A percentile compares a stretch with the other conserved stretches of the same genome.
Conservation (phyloP, 2,797 vertebrate genomes). For the Sebastiscus albofasciatus region DNA sequence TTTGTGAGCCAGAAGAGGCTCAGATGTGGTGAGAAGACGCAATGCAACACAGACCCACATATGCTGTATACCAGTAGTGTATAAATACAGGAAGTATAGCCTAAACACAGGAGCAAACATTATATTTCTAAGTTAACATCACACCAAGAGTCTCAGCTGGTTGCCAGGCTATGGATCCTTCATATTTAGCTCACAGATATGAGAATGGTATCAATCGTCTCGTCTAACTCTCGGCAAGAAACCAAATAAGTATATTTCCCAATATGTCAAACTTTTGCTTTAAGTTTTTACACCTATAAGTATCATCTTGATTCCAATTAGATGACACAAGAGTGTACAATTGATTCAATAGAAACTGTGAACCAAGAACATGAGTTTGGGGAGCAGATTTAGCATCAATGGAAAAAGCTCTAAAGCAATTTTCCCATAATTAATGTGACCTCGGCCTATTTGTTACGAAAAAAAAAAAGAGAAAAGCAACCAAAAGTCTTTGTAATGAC, state of each 20-base stretch:
- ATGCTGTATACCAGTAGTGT: not conserved
- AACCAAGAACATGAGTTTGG: not conserved
- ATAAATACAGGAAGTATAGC: not conserved
- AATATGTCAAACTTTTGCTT: too few relatives aligned
- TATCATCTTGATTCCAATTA: not conserved
- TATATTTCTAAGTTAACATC: not conserved
- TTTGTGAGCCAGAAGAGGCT: not conserved
- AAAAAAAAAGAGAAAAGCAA: not conserved
- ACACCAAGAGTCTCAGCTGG: too few relatives aligned
- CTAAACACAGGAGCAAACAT: not conserved
- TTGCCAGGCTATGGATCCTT: not conserved
- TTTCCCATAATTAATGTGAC: not conserved
- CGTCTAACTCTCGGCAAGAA: not conserved
- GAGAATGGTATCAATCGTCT: not conserved
- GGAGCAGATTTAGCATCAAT: not conserved
- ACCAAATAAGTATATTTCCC: not conserved
- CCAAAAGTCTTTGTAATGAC: not conserved
- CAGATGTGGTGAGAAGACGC: not conserved
- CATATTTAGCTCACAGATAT: not conserved
- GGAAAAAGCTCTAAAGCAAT: not conserved
- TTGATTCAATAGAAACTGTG: not conserved
- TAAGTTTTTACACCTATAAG: not conserved
- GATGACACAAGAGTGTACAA: not conserved
- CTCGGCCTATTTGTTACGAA: not conserved
- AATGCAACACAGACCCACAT: not conserved